Base-by-base conservation (phyloP, 2,888 invertebrate genomes). In the Melanostoma scalare region DNA sequence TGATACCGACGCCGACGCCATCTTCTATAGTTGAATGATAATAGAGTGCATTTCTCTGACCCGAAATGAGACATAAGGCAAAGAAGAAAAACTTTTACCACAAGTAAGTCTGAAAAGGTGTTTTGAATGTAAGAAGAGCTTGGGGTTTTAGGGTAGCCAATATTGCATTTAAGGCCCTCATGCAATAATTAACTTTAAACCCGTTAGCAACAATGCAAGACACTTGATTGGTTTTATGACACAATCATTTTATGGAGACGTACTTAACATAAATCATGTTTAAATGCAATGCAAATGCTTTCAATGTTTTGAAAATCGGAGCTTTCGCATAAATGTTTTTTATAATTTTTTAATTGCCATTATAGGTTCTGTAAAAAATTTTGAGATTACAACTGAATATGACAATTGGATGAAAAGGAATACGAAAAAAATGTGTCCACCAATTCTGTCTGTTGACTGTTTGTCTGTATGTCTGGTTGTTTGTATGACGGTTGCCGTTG, bases 11-110 rank as follows among this genome's bases (percentile, higher is more conserved):
- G 31, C 36, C 46, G 42, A 8, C 9, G 42, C 50, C 20, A 65
- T 31, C 31, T 65, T 65, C 40, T 42, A 53, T 20, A 53, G 53
- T 67, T 42, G 6, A 53, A 65, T 42, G 53, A 53, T 67, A 53
- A 33, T 40, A 3, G n/a, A 52, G 52, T 67, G 52, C 67, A 67
- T 67, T 67, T 3, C 8, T 53, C 1, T 31, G 40, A 53, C 38
- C 52, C 52, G 38, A 40, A 42, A 9, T 65, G 38, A 50, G 31
- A 31, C 20, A 52, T 4, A 35, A 31, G 4, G 46, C 8, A 8
- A 33, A 10, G 10, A 60, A 46, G 31, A 35, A 46, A 44, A 33
- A 42, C 20, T 10, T 44, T 36, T 9, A 1, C 30, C 48, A 33
- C 3, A 2, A 4, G 3, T 8, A 1, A 8, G n/a, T 50, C 31